A percentile compares a stretch with the other conserved stretches of the same genome.
These are phyloP conservation scores for Agrypnia vestita DNA, from an alignment of 1,140 invertebrate genomes.

Conservation along the genomic window DNA sequence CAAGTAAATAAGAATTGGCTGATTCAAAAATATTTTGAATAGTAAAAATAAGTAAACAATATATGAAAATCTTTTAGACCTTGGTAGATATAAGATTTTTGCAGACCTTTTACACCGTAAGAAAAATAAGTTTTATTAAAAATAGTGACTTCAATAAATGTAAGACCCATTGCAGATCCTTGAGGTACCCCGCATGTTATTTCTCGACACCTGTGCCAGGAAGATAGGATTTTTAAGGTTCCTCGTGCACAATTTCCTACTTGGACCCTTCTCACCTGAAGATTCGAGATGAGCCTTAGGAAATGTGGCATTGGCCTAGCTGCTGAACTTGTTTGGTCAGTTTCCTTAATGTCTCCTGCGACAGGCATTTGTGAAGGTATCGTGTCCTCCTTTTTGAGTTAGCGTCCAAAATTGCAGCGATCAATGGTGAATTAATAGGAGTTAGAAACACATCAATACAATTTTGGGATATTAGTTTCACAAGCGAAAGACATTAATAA, in stretches of 20 bases:
- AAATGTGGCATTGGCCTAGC: slow-evolving; percentile 58
- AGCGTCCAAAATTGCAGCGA: slow-evolving; percentile 28
- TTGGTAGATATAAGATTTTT: too few relatives aligned
- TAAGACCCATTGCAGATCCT: slow-evolving; percentile 1
- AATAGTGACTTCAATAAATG: neutral
- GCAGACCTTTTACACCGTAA: too few relatives aligned
- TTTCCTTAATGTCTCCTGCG: slow-evolving; percentile 51
- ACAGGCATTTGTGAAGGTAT: slow-evolving; percentile 60
- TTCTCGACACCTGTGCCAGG: too few relatives aligned
- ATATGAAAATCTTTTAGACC: too few relatives aligned
- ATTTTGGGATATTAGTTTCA: neutral
- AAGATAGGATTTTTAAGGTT: neutral
- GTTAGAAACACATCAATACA: neutral
- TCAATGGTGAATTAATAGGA: neutral
- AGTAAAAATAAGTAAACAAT: too few relatives aligned
- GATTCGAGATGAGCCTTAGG: slow-evolving; percentile 55
- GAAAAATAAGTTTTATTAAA: too few relatives aligned
- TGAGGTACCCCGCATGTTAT: neutral
- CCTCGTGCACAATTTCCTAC: slow-evolving; percentile 19
- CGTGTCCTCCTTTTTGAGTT: slow-evolving; percentile 52
- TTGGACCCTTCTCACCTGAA: slow-evolving; percentile 58
- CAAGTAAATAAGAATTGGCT: too few relatives aligned
- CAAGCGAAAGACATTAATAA: neutral
- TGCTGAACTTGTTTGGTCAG: slow-evolving; percentile 48
- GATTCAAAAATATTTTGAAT: too few relatives aligned